These are phyloP conservation scores for Palythoa caribaeorum DNA, from an alignment of 92 coral and sea anemone genomes.

Conservation along the genomic window DNA sequence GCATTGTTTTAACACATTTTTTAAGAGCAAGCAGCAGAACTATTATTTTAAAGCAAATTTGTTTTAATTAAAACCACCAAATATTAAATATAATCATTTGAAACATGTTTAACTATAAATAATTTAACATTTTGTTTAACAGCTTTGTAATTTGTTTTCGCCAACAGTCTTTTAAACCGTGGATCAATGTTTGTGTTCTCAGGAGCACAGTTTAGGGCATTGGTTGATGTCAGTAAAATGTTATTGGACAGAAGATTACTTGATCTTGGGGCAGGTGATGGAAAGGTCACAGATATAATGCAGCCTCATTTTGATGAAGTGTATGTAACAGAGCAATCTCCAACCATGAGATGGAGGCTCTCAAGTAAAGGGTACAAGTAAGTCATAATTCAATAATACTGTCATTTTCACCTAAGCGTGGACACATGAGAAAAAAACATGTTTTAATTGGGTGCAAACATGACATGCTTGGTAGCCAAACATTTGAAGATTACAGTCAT, in stretches of 20 bases:
- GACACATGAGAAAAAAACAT: no score
- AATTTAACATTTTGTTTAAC: background rate
- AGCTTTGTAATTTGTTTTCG: background rate
- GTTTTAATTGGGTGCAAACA: no score
- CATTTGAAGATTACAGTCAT: no score
- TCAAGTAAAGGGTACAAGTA: slow-evolving; percentile 81
- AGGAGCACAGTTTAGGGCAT: slow-evolving; percentile 74
- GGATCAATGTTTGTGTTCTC: slow-evolving; percentile 99
- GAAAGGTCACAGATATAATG: slow-evolving; percentile 89
- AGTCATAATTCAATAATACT: slow-evolving; percentile 54
- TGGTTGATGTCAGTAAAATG: slow-evolving; percentile 68
- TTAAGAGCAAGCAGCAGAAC: no score
- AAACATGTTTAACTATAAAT: no score
- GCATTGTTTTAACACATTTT: no score
- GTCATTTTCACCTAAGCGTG: no score
- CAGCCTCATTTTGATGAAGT: slow-evolving; percentile 89
- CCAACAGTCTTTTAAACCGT: slow-evolving; percentile 80
- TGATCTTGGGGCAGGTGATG: slow-evolving; percentile 98
- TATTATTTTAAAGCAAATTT: no score
- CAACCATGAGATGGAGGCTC: slow-evolving; percentile 95
- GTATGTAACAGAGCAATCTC: slow-evolving; percentile 94
- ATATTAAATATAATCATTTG: no score
- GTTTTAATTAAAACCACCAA: no score
- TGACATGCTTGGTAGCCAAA: no score
- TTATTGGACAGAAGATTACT: slow-evolving; percentile 66